These are phyloP conservation scores for Erebia ligea DNA, from an alignment of 2,888 invertebrate species.

Conservation along the genomic window DNA sequence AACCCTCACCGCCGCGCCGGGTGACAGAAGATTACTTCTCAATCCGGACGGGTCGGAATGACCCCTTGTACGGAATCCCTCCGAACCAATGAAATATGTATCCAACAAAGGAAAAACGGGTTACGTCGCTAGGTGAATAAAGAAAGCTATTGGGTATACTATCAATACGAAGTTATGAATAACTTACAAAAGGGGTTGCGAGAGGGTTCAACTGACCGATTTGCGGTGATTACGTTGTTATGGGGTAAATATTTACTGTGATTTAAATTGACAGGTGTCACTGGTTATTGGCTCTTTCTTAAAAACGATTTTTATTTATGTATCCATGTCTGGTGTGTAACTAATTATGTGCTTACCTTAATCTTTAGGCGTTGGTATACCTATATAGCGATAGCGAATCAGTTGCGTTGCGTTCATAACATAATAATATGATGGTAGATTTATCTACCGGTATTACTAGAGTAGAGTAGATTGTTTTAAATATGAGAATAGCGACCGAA, in stretches of 20 bases:
- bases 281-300: slow-evolving; percentile 14
- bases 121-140: slow-evolving; percentile 58
- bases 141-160: slow-evolving; percentile 60
- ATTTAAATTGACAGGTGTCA: slow-evolving; percentile 42
- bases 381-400: no score
- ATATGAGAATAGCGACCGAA: no score
- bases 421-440: no score
- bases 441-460: no score
- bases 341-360: no score
- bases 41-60: slow-evolving; percentile 53
- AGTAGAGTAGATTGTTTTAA: no score
- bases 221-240: slow-evolving; percentile 57
- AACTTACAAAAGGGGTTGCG: slow-evolving; percentile 54
- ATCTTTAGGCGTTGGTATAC: no score
- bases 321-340: no score
- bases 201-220: slow-evolving; percentile 51
- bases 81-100: slow-evolving; percentile 70
- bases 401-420: no score
- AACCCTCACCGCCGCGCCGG: slow-evolving; percentile 48
- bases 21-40: slow-evolving; percentile 58
- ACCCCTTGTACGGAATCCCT: slow-evolving; percentile 66
- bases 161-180: slow-evolving; percentile 56
- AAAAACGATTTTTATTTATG: no score
- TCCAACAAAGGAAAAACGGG: slow-evolving; percentile 68
- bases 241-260: slow-evolving; percentile 55